Evolutionary conservation across 2,888 invertebrate species (phyloP).

Genomic region (Oxystoma pomonae): DNA sequence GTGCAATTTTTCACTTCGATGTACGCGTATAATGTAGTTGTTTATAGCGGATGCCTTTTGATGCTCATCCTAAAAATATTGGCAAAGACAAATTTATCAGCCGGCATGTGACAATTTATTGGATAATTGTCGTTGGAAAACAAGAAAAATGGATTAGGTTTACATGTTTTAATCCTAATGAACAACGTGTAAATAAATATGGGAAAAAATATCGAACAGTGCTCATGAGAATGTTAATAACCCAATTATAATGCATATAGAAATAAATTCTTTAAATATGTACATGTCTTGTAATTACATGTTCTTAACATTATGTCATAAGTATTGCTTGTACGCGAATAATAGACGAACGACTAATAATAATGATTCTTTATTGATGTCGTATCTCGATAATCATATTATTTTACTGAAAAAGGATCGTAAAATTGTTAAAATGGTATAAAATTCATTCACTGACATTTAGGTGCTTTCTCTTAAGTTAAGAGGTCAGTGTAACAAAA

Average conservation of each 20-base stretch:
- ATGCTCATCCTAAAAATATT: background rate
- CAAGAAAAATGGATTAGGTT: background rate
- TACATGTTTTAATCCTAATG: background rate
- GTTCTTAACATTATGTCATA: background rate
- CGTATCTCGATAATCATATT: background rate
- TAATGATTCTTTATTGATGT: background rate
- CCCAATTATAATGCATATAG: background rate
- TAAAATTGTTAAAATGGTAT: no score
- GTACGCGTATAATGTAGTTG: conserved; percentile 20
- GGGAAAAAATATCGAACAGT: background rate
- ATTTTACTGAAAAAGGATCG: no score
- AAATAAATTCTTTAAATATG: background rate
- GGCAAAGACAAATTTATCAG: background rate
- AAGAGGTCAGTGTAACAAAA: conserved; percentile 26
- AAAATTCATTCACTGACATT: no score
- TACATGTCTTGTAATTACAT: background rate
- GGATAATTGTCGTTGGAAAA: background rate
- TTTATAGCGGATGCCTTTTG: conserved; percentile 16
- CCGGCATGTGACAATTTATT: background rate
- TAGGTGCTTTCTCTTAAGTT: no score
- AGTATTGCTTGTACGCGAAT: background rate
- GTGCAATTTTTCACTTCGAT: conserved; percentile 24
- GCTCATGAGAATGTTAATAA: background rate
- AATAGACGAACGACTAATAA: background rate
- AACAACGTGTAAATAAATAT: background rate